Evolutionary conservation across 2,797 vertebrate genomes (phyloP), one percentile per base, ranked within the genome.

Genomic region (Hybognathus amarus): DNA sequence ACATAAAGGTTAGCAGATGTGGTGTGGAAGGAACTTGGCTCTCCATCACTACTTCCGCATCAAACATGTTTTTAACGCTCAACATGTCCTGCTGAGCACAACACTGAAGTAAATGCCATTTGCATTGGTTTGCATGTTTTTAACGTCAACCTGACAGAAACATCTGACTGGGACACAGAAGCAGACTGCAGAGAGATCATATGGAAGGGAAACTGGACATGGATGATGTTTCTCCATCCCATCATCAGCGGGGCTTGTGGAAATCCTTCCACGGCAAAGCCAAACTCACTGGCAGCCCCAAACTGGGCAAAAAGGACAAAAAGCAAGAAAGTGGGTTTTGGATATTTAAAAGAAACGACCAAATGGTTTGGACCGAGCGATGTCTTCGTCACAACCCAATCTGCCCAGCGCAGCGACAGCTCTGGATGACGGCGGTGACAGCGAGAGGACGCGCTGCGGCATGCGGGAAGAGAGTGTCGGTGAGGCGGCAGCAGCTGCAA

Each of bases 301-400:
- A 94, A 80, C 87, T 92, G 76, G 91, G 86, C 38, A 81, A 7
- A 93, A 93, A 89, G 84, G 94, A 91, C 17, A 82, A 89, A 17
- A 90, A 91, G 54, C 91, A 85, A 54, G 92, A 93, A 40, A 71
- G 91, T 10, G 89, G 90, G 71, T 91, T 91, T 78, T 95, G 96
- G 95, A 89, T 93, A 83, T 96, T 96, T 85, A 96, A 87, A 95
- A 91, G 64, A 94, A 93, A 61, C 80, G 90, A 87, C 92, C 88
- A 69, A 92, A 94, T 80, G 94, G 88, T 75, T 91, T 97, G 87
- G 96, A 96, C 89, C 93, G 96, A 36, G 92, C 95, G 45, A 94
- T 97, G 73, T 97, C 96, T 5, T 96, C 95, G 47, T 97, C 97
- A 0, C 96, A 97, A 90, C 97, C 97, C 80, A 96, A 97, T 87